Percentiles rank a stretch among this genome's conserved stretches.
Conservation (phyloP, 2,113 vertebrate genomes). For the Tetrax tetrax region DNA sequence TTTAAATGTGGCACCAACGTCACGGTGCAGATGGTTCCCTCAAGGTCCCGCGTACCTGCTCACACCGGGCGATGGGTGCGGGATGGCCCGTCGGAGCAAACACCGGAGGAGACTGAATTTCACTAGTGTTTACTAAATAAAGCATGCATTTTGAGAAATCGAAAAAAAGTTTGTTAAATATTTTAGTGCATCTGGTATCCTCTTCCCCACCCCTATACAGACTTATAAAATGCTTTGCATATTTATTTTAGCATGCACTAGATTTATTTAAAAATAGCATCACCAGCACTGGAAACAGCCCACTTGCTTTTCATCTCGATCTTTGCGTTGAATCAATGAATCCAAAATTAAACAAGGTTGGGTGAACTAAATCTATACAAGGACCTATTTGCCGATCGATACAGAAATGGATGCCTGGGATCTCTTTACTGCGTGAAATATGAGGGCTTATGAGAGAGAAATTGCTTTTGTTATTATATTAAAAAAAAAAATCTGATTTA, state of each 20-base stretch:
- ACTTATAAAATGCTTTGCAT: conserved; percentile 67
- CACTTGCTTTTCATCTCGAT: conserved; percentile 63
- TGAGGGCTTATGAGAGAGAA: background rate
- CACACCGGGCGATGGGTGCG: background rate
- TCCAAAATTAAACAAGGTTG: conserved; percentile 68
- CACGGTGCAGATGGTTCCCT: background rate
- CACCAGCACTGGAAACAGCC: conserved; percentile 51
- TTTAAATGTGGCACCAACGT: conserved; percentile 47
- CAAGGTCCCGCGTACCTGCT: background rate
- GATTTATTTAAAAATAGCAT: conserved; percentile 70
- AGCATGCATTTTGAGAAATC: background rate
- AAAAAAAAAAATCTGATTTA: background rate
- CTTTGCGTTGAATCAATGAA: conserved; percentile 66
- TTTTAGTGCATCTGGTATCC: conserved; percentile 62
- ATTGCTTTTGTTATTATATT: conserved; percentile 31
- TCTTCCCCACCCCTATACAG: background rate
- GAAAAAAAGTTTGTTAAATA: conserved; percentile 69
- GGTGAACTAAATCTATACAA: conserved; percentile 44
- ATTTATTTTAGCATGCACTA: conserved; percentile 61
- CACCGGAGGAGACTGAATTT: background rate
- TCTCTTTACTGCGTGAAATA: background rate
- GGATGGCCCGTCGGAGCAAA: background rate
- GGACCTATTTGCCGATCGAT: conserved; percentile 30
- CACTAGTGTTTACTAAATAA: conserved; percentile 19
- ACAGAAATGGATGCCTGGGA: background rate